These are phyloP conservation scores for Mesitornis unicolor DNA, from an alignment of 2,113 vertebrate genomes.

Conservation along the genomic window DNA sequence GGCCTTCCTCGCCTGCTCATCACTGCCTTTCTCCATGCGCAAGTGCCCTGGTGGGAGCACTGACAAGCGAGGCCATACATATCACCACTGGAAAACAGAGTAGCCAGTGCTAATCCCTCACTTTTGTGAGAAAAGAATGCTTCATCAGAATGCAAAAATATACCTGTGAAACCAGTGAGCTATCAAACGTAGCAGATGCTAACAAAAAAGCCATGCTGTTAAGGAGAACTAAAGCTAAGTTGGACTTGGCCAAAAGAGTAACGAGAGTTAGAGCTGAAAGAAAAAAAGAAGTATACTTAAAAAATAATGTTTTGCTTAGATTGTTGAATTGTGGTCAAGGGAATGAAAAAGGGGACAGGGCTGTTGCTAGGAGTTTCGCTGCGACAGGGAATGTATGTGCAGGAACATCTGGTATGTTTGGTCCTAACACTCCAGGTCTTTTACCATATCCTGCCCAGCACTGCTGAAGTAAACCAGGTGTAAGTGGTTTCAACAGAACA, in stretches of 20 bases:
- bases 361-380: constrained; percentile 1
- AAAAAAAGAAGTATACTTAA: neutral
- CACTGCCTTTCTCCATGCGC: neutral
- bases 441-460: constrained; percentile 69
- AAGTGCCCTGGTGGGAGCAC: neutral
- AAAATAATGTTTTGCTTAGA: constrained; percentile 68
- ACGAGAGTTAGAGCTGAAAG: neutral
- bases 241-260: neutral
- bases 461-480: constrained; percentile 75
- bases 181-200: accelerated
- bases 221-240: neutral
- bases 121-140: neutral
- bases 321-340: constrained; percentile 38
- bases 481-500: constrained; percentile 74
- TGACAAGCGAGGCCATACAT: neutral
- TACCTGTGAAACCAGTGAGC: neutral
- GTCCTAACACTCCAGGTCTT: constrained; percentile 53
- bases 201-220: neutral
- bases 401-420: constrained; percentile 70
- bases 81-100: neutral
- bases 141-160: neutral
- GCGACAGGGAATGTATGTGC: neutral
- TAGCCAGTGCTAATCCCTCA: accelerated
- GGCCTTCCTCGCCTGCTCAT: neutral
- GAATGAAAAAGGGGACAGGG: constrained; percentile 4